phyloP scores from a whole-genome alignment of 1,140 invertebrate species.

The Laupala kohalensis region DNA sequence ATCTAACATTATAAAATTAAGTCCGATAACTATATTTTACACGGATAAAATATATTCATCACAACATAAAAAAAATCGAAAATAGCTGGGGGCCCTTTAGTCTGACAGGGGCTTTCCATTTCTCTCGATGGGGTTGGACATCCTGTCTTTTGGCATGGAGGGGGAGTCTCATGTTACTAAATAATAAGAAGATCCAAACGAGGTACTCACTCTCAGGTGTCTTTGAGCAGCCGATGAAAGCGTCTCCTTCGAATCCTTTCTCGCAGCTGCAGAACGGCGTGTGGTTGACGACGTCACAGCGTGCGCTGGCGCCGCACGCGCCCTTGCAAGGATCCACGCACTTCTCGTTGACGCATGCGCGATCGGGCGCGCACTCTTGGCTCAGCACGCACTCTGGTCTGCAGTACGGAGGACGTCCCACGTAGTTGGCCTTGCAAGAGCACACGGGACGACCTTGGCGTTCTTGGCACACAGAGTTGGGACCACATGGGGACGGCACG shows the following conservation, averaged over 20 bases:
- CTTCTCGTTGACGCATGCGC: slow-evolving; percentile 67
- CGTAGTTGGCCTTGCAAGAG: slow-evolving; percentile 60
- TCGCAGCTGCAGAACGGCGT: slow-evolving; percentile 67
- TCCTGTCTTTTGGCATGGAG: too few species aligned
- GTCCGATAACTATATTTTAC: too few species aligned
- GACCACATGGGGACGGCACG: slow-evolving; percentile 65
- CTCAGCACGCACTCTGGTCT: slow-evolving; percentile 60
- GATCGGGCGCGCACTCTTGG: slow-evolving; percentile 56
- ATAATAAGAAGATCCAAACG: too few species aligned
- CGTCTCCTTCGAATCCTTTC: slow-evolving; percentile 62
- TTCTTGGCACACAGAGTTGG: slow-evolving; percentile 71
- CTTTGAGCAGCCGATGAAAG: slow-evolving; percentile 59
- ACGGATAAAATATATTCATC: too few species aligned
- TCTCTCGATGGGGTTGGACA: too few species aligned
- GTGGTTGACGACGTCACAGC: slow-evolving; percentile 68
- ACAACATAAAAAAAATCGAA: too few species aligned
- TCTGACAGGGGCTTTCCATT: too few species aligned
- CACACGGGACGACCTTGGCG: slow-evolving; percentile 62
- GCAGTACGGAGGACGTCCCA: slow-evolving; percentile 57
- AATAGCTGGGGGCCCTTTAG: too few species aligned
- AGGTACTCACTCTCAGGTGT: slow-evolving; percentile 26
- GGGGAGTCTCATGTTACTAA: too few species aligned
- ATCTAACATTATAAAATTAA: too few species aligned
- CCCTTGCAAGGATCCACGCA: slow-evolving; percentile 61
- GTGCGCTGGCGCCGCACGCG: slow-evolving; percentile 62